phyloP scores from a whole-genome alignment of 1,140 invertebrate genomes.

The Batillaria attramentaria region DNA sequence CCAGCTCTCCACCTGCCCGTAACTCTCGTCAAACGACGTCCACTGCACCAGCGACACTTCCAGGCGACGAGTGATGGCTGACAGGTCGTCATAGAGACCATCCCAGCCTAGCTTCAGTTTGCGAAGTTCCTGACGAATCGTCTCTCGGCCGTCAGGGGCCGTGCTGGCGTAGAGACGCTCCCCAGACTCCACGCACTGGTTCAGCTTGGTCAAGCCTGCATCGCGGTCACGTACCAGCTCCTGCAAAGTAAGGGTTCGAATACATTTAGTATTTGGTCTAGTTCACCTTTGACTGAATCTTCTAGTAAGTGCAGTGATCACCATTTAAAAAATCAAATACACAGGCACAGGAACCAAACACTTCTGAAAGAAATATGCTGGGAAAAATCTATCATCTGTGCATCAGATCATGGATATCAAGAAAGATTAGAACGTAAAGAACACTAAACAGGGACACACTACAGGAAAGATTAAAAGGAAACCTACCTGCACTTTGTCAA shows the following conservation, averaged over 20 bases:
- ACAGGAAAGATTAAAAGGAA: background rate
- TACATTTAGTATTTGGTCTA: too few relatives aligned
- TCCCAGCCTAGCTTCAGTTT: conserved; percentile 82
- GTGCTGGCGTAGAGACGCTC: conserved; percentile 91
- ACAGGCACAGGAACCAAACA: too few relatives aligned
- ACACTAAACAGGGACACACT: background rate
- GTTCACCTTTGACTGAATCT: too few relatives aligned
- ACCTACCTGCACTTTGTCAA: conserved; percentile 67
- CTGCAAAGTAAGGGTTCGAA: too few relatives aligned
- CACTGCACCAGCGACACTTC: conserved; percentile 78
- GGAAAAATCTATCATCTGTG: background rate
- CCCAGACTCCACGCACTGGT: conserved; percentile 87
- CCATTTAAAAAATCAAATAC: too few relatives aligned
- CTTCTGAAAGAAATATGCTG: background rate
- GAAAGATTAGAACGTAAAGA: conserved; percentile 9
- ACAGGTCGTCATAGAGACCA: conserved; percentile 81
- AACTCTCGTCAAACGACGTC: conserved; percentile 70
- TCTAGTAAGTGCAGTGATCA: too few relatives aligned
- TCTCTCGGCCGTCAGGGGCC: conserved; percentile 88
- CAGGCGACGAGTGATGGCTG: conserved; percentile 80
- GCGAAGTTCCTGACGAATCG: conserved; percentile 86
- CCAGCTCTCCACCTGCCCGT: conserved; percentile 89
- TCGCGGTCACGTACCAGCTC: conserved; percentile 86
- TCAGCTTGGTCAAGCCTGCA: conserved; percentile 83
- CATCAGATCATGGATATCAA: background rate